A percentile compares a stretch with the other conserved stretches of the same genome.
Evolutionary conservation across 2,888 invertebrate species (phyloP).

Genomic region (Melikaiella ostensackeni): DNA sequence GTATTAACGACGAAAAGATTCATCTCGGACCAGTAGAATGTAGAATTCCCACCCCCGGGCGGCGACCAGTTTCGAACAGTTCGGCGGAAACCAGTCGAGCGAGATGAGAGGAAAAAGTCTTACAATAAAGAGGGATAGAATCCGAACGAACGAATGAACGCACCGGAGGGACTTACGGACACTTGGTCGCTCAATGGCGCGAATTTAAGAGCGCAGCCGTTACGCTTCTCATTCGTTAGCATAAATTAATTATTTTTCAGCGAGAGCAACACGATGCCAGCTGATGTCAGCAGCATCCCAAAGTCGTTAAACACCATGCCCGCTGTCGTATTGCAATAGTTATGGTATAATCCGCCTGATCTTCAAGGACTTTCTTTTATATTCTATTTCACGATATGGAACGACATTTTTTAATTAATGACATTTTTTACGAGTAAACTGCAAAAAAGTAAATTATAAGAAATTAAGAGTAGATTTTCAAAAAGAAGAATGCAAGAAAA

Average conservation of each 20-base stretch:
- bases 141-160: constrained; percentile 56
- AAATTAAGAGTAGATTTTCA: too few relatives aligned
- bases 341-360: constrained; percentile 25
- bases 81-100: constrained; percentile 73
- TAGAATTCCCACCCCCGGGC: constrained; percentile 59
- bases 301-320: constrained; percentile 37
- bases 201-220: constrained; percentile 76
- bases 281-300: constrained; percentile 58
- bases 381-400: not conserved
- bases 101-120: constrained; percentile 49
- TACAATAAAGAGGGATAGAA: constrained; percentile 21
- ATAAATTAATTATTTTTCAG: constrained; percentile 75
- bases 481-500: too few relatives aligned
- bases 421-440: too few relatives aligned
- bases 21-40: constrained; percentile 53
- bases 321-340: constrained; percentile 32
- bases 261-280: constrained; percentile 59
- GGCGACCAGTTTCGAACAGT: constrained; percentile 72
- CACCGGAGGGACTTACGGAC: constrained; percentile 58
- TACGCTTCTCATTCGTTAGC: constrained; percentile 76
- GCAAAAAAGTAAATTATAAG: too few relatives aligned
- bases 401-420: not conserved
- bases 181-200: constrained; percentile 75
- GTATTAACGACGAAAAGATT: constrained; percentile 57
- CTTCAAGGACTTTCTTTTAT: constrained; percentile 24